Evolutionary conservation across 2,888 invertebrate genomes (phyloP), one percentile per base, ranked within the genome.

Genomic region (Yponomeuta plumbellus): DNA sequence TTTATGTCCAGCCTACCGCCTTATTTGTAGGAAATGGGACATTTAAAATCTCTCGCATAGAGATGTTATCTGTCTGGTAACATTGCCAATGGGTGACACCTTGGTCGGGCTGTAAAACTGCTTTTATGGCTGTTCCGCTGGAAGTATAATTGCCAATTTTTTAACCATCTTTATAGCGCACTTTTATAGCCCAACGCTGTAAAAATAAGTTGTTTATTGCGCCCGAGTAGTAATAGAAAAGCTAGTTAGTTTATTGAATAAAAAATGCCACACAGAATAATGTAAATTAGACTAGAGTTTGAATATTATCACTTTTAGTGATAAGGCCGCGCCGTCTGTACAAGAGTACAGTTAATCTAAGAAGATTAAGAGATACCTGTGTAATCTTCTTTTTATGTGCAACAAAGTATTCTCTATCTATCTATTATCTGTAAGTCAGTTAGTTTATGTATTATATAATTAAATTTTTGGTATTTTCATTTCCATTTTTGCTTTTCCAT

Each of bases 21-120:
- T 68, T 70, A 68, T 70, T 66, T 57, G 69, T 58, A 59, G 66
- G 11, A 66, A 62, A 66, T 61, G 20, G 26, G 20, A 58, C 66
- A 34, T 63, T 22, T 63, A 63, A 44, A 59, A 59, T 21, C 17
- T 11, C 61, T 17, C 13, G 56, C n/a, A 57, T 26, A 26, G 57
- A 65, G 65, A 65, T 65, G 57, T 26, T 65, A 65, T 65, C 65
- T 56, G 11, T 11, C 11, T 2, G 57, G 23, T 26, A 20, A 44
- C 63, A 40, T 26, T 57, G 65, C 52, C 56, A 17, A 17, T n/a
- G 22, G 57, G 57, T 26, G 65, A 57, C 56, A 57, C 65, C 34
- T 56, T 23, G 34, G 57, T 11, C 20, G 57, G 20, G 20, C 5
- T n/a, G 11, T 20, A 26, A 57, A 63, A 44, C 21, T 4, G 22